phyloP scores from a whole-genome alignment of 2,113 vertebrate species.

The Neoarius graeffei region DNA sequence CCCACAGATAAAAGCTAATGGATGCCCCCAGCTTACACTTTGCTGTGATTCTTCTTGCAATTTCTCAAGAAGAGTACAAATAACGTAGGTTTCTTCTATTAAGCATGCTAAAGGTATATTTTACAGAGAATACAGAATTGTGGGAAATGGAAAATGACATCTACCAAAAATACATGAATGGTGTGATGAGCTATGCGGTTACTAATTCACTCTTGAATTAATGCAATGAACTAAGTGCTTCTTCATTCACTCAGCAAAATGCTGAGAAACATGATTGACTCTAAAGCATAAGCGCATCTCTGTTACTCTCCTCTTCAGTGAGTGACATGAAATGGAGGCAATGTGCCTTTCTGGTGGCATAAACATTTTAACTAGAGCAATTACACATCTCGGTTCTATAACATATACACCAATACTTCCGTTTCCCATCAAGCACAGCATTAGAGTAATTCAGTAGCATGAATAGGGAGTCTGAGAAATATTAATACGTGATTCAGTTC shows the following conservation, averaged over 20 bases:
- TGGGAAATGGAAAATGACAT: background rate
- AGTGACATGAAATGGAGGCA: constrained; percentile 12
- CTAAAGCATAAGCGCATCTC: constrained; percentile 6
- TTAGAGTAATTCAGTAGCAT: background rate
- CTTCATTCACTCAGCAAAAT: constrained; percentile 7
- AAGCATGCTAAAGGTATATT: background rate
- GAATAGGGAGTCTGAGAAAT: background rate
- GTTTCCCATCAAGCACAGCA: background rate
- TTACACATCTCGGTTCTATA: constrained; percentile 25
- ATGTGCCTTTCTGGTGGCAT: constrained; percentile 37
- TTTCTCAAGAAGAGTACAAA: background rate
- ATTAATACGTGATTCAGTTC: background rate
- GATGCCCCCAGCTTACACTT: background rate
- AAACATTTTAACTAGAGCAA: constrained; percentile 28
- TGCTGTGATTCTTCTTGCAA: background rate
- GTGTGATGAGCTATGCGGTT: background rate
- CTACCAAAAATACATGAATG: background rate
- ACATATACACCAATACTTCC: constrained; percentile 9
- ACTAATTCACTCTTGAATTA: constrained; percentile 17
- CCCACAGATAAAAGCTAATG: background rate
- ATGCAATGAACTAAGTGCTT: constrained; percentile 19
- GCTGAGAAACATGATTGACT: constrained; percentile 6
- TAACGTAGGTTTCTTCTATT: background rate
- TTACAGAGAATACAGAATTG: background rate
- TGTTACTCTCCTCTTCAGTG: constrained; percentile 6